Evolutionary conservation across 2,113 vertebrate genomes (phyloP).

Genomic region (Hassar affinis): DNA sequence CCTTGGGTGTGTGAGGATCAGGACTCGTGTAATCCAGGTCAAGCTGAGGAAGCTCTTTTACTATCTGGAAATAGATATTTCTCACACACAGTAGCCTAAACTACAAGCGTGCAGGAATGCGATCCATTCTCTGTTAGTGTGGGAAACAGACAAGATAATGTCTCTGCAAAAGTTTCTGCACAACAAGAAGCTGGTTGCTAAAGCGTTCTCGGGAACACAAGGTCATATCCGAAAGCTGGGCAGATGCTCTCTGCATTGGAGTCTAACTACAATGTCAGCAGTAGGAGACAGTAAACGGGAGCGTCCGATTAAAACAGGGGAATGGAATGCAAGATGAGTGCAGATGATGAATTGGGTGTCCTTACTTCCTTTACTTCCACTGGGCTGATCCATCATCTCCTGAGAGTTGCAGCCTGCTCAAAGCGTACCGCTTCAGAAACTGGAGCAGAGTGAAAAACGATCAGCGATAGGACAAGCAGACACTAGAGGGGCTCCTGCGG

Average conservation of each 20-base stretch:
- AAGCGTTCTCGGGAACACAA: constrained; percentile 20
- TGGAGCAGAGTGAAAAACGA: constrained; percentile 74
- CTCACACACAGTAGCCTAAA: constrained; percentile 28
- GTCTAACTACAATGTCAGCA: background rate
- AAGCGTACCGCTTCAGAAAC: constrained; percentile 49
- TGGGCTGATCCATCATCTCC: constrained; percentile 48
- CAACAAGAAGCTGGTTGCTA: constrained; percentile 4
- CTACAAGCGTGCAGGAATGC: background rate
- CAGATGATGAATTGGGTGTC: constrained; percentile 49
- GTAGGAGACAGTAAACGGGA: constrained; percentile 3
- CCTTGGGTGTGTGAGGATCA: constrained; percentile 2
- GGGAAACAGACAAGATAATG: background rate
- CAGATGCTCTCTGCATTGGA: background rate
- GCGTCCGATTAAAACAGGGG: constrained; percentile 25
- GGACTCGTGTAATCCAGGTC: constrained; percentile 15
- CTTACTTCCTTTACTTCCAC: constrained; percentile 48
- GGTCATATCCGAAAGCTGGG: constrained; percentile 18
- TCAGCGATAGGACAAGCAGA: constrained; percentile 60
- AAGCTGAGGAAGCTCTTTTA: background rate
- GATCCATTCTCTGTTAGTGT: background rate
- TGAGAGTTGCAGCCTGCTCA: constrained; percentile 40
- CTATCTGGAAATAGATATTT: constrained; percentile 20
- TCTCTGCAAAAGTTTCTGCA: background rate
- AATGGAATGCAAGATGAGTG: constrained; percentile 25
- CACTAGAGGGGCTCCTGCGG: constrained; percentile 64